Base-by-base conservation (phyloP, 2,797 vertebrate genomes). In the Hephaestus fuliginosus region DNA sequence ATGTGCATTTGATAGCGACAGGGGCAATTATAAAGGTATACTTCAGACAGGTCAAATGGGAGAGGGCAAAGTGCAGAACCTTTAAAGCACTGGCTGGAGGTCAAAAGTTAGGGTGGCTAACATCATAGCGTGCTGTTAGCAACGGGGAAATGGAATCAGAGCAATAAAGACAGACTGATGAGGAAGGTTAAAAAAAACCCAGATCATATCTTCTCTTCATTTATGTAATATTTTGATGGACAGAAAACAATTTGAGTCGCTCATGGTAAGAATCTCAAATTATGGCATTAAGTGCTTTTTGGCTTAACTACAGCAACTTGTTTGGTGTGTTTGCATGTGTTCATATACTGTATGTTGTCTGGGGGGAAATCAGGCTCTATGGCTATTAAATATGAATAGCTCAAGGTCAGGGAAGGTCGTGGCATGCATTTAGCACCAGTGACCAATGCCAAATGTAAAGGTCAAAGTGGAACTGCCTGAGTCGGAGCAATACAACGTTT, bases 1-100 rank as follows among this genome's bases (percentile, higher is more conserved):
- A 96, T 95, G 93, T 88, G 94, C 91, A 90, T 95, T 95, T 95
- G 92, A 95, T 96, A 92, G 93, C 77, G 85, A 87, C 89, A 85
- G 88, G 88, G 86, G 89, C 92, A 95, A 95, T 95, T 95, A 96
- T 95, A 94, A 96, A 95, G 93, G 95, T 95, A 95, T 95, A 95
- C 92, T 95, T 95, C 91, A 95, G 93, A 92, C 92, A 91, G 91
- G 93, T 95, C 94, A 96, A 96, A 96, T 95, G 92, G 92, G 91
- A 91, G 82, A 94, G 94, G 94, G 91, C 94, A 95, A 94, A 95
- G 95, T 87, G 94, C 92, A 95, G 89, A 93, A 92, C 90, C 94
- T 95, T 94, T 95, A 93, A 94, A 95, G 91, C 88, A 93, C 89
- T 85, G 91, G 92, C 84, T 58, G 56, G 83, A 95, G 95, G 95